Percentiles rank a stretch among this genome's conserved stretches.
phyloP scores from a whole-genome alignment of 2,113 vertebrate species.

The Montifringilla adamsi region DNA sequence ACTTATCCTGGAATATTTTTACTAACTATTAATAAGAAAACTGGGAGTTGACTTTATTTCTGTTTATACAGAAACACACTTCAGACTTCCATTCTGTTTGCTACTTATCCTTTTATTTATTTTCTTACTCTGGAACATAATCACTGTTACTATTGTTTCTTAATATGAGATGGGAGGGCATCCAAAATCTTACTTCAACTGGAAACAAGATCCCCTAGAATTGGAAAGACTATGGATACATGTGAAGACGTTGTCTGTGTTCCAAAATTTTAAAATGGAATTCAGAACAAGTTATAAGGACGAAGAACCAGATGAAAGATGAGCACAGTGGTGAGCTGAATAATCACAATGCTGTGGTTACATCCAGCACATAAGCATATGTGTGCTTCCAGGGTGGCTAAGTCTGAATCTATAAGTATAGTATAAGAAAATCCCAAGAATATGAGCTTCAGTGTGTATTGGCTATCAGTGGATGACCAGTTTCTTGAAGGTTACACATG shows the following conservation, averaged over 20 bases:
- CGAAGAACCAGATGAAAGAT: background rate
- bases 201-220: background rate
- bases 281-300: background rate
- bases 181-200: background rate
- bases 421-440: background rate
- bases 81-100: background rate
- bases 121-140: background rate
- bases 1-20: background rate
- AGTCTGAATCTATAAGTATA: background rate
- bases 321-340: background rate
- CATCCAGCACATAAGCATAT: background rate
- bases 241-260: background rate
- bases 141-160: background rate
- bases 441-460: background rate
- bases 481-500: background rate
- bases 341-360: background rate
- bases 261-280: background rate
- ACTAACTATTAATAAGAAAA: background rate
- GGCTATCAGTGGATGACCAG: background rate
- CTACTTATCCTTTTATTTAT: background rate
- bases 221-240: background rate
- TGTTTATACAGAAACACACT: background rate
- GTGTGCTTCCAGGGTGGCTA: background rate
- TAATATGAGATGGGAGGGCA: background rate
- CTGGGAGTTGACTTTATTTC: background rate